Base-by-base conservation (phyloP, 2,888 invertebrate species). In the Rotaria macrura region DNA sequence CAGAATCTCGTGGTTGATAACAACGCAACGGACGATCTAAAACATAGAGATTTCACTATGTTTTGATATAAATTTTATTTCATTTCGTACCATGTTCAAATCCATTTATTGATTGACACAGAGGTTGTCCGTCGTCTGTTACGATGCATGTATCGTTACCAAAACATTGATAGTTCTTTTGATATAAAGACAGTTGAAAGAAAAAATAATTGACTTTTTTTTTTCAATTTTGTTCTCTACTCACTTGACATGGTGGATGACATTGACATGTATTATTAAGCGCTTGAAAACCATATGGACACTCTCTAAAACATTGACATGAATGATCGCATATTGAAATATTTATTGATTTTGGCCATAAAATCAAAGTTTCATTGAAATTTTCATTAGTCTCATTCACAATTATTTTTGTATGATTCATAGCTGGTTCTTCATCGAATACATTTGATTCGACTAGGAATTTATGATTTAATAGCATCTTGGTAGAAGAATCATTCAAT, bases 111-210 rank as follows among this genome's bases (percentile, higher is more conserved):
- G 79, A 23, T 79, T 79, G 43, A 43, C 79, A 79, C 10, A 43
- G n/a, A 25, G 79, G 79, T 38, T 79, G 25, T 40, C 79, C 79
- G 25, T 25, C 20, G 6, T 43, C n/a, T 25, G 25, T 79, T 43
- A 79, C 14, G n/a, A 43, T n/a, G n/a, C 79, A 79, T 7, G 25
- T n/a, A 79, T 79, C 43, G 14, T 40, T 79, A n/a, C 43, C 79
- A 79, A 79, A 79, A 43, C 79, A 79, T 79, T 25, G 79, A 79
- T 79, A 79, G 14, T 79, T 79, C 79, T 79, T 43, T 79, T 43
- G 0, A 79, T 40, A 74, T 38, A 17, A 57, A 17, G 14, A 40
- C 38, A 34, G 14, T 17, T n/a, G 65, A 72, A 72, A 17, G 12
- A 38, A 17, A 38, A n/a, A 34, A 43, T 4, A 43, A 40, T 25